A percentile compares a stretch with the other conserved stretches of the same genome.
phyloP scores from a whole-genome alignment of 2,113 vertebrate genomes.

The Loxodonta africana region DNA sequence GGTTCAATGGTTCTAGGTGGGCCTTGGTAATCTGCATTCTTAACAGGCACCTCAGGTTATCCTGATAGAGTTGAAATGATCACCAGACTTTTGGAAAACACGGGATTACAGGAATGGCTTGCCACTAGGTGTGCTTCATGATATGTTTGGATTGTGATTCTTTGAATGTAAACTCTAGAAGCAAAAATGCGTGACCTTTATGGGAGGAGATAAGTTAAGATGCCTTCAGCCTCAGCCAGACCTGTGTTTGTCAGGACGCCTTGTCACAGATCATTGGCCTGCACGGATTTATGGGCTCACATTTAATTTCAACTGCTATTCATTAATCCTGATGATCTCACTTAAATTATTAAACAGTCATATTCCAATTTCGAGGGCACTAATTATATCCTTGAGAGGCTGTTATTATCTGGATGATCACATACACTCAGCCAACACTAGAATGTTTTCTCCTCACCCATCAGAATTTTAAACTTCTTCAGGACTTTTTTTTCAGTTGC shows the following conservation, averaged over 20 bases:
- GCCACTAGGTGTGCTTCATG: background rate
- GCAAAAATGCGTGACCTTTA: background rate
- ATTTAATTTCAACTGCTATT: slow-evolving; percentile 86
- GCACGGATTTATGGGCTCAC: slow-evolving; percentile 82
- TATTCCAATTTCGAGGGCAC: slow-evolving; percentile 85
- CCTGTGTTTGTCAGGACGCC: slow-evolving; percentile 41
- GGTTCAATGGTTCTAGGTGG: background rate
- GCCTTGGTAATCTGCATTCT: background rate
- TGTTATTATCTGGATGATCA: slow-evolving; percentile 81
- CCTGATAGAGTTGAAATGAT: background rate
- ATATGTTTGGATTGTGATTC: background rate
- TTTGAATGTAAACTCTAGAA: background rate
- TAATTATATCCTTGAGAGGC: slow-evolving; percentile 87
- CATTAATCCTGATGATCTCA: slow-evolving; percentile 83
- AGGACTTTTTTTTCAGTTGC: slow-evolving; percentile 19
- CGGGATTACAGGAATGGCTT: background rate
- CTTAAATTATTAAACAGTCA: slow-evolving; percentile 88
- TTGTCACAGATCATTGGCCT: slow-evolving; percentile 75
- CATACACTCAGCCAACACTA: slow-evolving; percentile 16
- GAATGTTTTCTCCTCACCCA: slow-evolving; percentile 35
- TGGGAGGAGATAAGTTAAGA: slow-evolving; percentile 7
- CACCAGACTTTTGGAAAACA: background rate
- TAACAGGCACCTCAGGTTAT: background rate
- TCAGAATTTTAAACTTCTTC: slow-evolving; percentile 45
- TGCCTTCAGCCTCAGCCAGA: background rate